Evolutionary conservation across 2,797 vertebrate species (phyloP), one percentile per base, ranked within the genome.

Genomic region (Columba guinea): DNA sequence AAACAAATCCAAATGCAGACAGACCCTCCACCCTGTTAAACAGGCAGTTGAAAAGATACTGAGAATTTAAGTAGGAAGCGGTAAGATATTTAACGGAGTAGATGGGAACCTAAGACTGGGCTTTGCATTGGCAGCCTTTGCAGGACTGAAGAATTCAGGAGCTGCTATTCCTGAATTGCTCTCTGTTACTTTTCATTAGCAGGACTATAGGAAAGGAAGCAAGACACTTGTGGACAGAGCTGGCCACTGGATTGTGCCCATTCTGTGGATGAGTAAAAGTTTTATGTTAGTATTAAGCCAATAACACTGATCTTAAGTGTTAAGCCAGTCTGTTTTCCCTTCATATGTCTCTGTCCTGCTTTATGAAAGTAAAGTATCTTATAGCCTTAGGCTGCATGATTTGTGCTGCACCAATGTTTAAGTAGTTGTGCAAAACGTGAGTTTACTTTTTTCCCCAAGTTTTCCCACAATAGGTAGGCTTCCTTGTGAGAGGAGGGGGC

Each of bases 1-100:
- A 44, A 44, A 44, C 44, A 44, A 44, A 18, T 46, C 44, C 44
- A 46, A 46, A 46, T 10, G 44, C 44, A 46, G 44, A 46, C 44
- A 46, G 18, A 2, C 16, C 18, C 10, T 3, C 11, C 7, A 7
- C 7, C 2, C 4, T 8, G 20, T 62, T 46, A 69, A 84, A 74
- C 0, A 64, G 35, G 6, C 16, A 18, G 2, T 49, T 60, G 37
- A n/a, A 51, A 64, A 75, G 37, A 21, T 78, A 24, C 11, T 46
- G n/a, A 15, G 6, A 10, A 23, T 0, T 0, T 27, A 67, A 70
- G 23, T 4, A 34, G 20, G 37, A 80, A 77, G n/a, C 10, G 17
- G 13, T 46, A 10, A n/a, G 52, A 58, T 15, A 6, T 71, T 77
- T 67, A 20, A 13, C 62, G 41, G 27, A 28, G 44, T 46, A 37